A percentile compares a stretch with the other conserved stretches of the same genome.
Evolutionary conservation across 2,113 vertebrate genomes (phyloP).

Genomic region (Rhea americana): DNA sequence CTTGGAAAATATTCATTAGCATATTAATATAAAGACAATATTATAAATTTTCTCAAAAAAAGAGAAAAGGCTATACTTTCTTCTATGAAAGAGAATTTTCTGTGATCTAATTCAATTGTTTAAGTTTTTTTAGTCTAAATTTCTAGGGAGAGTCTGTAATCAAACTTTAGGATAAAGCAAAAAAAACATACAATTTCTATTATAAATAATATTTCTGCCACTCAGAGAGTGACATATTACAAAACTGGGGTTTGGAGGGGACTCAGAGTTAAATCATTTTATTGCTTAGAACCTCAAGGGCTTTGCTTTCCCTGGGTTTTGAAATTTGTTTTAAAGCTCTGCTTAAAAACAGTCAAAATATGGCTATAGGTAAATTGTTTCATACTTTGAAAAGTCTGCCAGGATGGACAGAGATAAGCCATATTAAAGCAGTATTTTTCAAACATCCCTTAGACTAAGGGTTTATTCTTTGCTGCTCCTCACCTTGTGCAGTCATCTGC

Average conservation of each 20-base stretch:
- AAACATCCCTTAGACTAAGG: not conserved
- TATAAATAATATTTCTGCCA: not conserved
- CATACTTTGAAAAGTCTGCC: not conserved
- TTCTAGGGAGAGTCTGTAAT: not conserved
- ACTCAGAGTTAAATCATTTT: not conserved
- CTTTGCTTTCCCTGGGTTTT: not conserved
- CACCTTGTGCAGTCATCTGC: not conserved
- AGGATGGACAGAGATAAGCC: not conserved
- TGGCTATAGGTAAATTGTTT: not conserved
- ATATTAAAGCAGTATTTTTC: not conserved
- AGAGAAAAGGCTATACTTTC: not conserved
- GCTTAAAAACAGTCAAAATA: not conserved
- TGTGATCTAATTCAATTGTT: not conserved
- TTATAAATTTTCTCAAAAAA: not conserved
- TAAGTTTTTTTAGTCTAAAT: not conserved
- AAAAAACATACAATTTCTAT: accelerated
- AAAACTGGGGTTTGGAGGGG: not conserved
- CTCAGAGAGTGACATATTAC: not conserved
- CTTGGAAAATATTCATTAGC: not conserved
- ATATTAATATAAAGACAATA: not conserved
- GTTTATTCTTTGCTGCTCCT: not conserved
- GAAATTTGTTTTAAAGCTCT: not conserved
- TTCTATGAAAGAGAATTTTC: not conserved
- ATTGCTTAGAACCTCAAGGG: not conserved
- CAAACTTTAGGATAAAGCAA: not conserved